These are phyloP conservation scores for Aproaerema taeniolella DNA, from an alignment of 2,888 invertebrate genomes.

Conservation along the genomic window DNA sequence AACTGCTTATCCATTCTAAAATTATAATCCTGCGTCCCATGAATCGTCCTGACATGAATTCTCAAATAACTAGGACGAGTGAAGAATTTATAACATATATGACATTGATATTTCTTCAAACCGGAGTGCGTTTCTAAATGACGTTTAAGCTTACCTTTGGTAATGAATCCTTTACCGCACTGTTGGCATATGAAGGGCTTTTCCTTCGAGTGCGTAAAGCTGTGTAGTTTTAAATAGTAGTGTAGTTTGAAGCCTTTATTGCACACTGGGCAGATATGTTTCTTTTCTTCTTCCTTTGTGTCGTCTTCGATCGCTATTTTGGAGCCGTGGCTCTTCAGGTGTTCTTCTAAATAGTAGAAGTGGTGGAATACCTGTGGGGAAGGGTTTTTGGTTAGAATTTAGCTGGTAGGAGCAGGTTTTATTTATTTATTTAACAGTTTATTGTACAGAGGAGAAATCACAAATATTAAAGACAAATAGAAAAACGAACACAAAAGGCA, in stretches of 20 bases:
- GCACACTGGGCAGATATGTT: slow-evolving; percentile 55
- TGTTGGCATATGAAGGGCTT: slow-evolving; percentile 66
- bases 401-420: too few relatives aligned
- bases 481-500: too few relatives aligned
- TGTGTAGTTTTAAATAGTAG: slow-evolving; percentile 62
- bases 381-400: too few relatives aligned
- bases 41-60: slow-evolving; percentile 62
- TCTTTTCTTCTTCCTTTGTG: slow-evolving; percentile 45
- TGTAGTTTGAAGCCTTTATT: slow-evolving; percentile 62
- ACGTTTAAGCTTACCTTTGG: slow-evolving; percentile 59
- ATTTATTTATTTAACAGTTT: too few relatives aligned
- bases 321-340: slow-evolving; percentile 59
- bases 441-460: too few relatives aligned
- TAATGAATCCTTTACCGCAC: slow-evolving; percentile 67
- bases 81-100: slow-evolving; percentile 67
- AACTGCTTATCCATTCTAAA: slow-evolving; percentile 35
- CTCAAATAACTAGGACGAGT: slow-evolving; percentile 59
- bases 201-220: slow-evolving; percentile 63
- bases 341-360: slow-evolving; percentile 64
- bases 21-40: slow-evolving; percentile 61
- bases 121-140: slow-evolving; percentile 63
- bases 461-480: too few relatives aligned
- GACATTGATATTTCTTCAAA: slow-evolving; percentile 63
- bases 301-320: slow-evolving; percentile 50
- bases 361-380: slow-evolving; percentile 57